Base-by-base conservation (phyloP, 2,888 invertebrate species). In the Notocelia uddmanniana region DNA sequence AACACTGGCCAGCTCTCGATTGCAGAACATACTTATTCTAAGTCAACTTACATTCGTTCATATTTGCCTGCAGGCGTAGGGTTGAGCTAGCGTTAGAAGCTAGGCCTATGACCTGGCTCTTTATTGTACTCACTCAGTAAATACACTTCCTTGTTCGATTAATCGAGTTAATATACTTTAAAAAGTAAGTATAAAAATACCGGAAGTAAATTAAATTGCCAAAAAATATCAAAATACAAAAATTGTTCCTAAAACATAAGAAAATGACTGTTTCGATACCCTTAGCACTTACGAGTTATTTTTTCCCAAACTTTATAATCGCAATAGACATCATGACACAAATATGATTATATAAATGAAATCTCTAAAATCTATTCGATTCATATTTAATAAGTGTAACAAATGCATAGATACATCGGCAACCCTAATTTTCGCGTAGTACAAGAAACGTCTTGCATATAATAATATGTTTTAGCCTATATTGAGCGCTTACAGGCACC, bases 1-100 rank as follows among this genome's bases (percentile, higher is more conserved):
- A 93, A 93, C 93, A 93, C 93, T 93, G 93, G 89, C 91, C 84
- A 89, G 86, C 86, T 89, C 90, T 89, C 91, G 91, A 92, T 93
- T 92, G 93, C 91, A 91, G 93, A 91, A 93, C 93, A 93, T 90
- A 93, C 93, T 92, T 93, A 93, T 93, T 93, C 93, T 93, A 93
- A 93, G 92, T 93, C 93, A 93, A 93, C 93, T 93, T 91, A 93
- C 93, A 93, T 93, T 93, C 93, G 93, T 93, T 93, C 93, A 93
- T 93, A 93, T 93, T 93, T 93, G 93, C 93, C 93, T 93, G 93
- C 89, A 88, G 91, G 85, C 89, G 79, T 93, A 93, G 93, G 93
- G 93, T 85, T 93, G 85, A 85, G 78, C 85, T 86, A 88, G 88
- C 80, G 80, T 78, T 79, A 76, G 72, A 69, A 23, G 71, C 54